phyloP scores from a whole-genome alignment of 2,113 vertebrate species.

The Acinonyx jubatus region DNA sequence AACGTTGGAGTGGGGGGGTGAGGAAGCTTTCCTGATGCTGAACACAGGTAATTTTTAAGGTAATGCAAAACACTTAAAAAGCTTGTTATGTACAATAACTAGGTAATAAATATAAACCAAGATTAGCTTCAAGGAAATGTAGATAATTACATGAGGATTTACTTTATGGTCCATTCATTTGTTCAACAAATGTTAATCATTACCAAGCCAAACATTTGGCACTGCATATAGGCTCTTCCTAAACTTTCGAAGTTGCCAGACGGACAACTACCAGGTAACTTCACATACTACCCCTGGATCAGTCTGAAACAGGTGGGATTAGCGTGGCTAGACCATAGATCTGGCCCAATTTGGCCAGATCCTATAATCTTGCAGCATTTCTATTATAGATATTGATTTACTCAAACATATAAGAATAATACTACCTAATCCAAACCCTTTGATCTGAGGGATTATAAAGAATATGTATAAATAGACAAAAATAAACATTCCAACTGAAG shows the following conservation, averaged over 20 bases:
- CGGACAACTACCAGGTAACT: neutral
- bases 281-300: neutral
- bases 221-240: neutral
- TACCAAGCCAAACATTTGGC: neutral
- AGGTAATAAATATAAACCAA: neutral
- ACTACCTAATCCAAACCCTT: neutral
- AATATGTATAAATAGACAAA: neutral
- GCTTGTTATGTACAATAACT: neutral
- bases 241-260: neutral
- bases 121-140: neutral
- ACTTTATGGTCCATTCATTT: neutral
- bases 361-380: neutral
- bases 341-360: neutral
- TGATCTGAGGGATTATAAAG: neutral
- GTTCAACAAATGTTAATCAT: slow-evolving; percentile 11
- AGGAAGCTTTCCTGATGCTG: neutral
- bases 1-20: neutral
- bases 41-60: neutral
- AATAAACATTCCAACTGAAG: neutral
- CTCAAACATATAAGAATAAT: neutral
- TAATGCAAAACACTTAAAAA: neutral
- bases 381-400: neutral
- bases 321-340: neutral
- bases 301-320: neutral
- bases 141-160: neutral